Evolutionary conservation across 2,797 vertebrate species (phyloP).

Genomic region (Echeneis naucrates): DNA sequence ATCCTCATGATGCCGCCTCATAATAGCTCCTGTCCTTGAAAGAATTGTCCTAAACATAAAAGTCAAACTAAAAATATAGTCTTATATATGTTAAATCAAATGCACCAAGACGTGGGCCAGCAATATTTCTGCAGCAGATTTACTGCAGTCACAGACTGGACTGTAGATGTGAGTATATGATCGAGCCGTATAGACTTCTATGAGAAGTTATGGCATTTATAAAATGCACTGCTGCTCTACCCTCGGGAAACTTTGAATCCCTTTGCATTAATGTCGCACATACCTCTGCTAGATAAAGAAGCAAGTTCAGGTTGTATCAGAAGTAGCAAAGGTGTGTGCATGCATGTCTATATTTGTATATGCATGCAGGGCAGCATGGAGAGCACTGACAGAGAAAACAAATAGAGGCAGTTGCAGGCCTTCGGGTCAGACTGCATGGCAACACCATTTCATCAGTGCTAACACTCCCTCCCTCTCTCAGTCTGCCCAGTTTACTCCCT

Average conservation of each 20-base stretch:
- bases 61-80: slow-evolving; percentile 34
- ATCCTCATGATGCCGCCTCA: slow-evolving; percentile 11
- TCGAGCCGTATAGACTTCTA: slow-evolving; percentile 39
- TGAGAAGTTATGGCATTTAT: slow-evolving; percentile 46
- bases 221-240: slow-evolving; percentile 47
- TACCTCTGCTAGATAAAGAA: slow-evolving; percentile 52
- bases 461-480: slow-evolving; percentile 38
- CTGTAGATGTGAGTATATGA: slow-evolving; percentile 19
- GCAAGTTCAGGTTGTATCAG: slow-evolving; percentile 32
- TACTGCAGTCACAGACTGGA: slow-evolving; percentile 33
- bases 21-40: slow-evolving; percentile 46
- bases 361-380: slow-evolving; percentile 19
- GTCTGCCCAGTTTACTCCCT: slow-evolving; percentile 23
- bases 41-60: slow-evolving; percentile 47
- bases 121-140: slow-evolving; percentile 45
- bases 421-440: slow-evolving; percentile 67
- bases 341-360: slow-evolving; percentile 32
- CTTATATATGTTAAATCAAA: slow-evolving; percentile 48
- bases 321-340: slow-evolving; percentile 24
- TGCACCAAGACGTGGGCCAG: slow-evolving; percentile 17
- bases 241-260: slow-evolving; percentile 61
- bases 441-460: slow-evolving; percentile 71
- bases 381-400: slow-evolving; percentile 57
- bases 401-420: slow-evolving; percentile 51
- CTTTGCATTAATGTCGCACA: slow-evolving; percentile 60